A percentile compares a stretch with the other conserved stretches of the same genome.
Evolutionary conservation across 2,797 vertebrate genomes (phyloP).

Genomic region (Esox masquinongy): DNA sequence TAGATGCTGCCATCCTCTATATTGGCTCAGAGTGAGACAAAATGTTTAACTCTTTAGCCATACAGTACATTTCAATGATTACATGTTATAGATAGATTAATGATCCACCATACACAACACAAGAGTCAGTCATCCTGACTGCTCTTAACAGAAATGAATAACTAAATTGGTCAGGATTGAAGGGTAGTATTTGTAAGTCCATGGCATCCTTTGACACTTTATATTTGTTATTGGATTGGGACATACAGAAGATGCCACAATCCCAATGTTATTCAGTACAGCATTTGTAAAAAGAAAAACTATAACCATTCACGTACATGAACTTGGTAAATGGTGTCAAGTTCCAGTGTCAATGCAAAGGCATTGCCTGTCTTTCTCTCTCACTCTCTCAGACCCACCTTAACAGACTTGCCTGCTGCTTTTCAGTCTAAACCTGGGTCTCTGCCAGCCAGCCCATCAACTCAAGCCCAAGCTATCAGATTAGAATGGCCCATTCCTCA

Average conservation of each 20-base stretch:
- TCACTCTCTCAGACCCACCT: slow-evolving; percentile 10
- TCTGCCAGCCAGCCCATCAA: slow-evolving; percentile 18
- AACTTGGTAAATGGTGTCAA: neutral
- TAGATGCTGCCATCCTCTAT: slow-evolving; percentile 26
- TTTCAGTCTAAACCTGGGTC: slow-evolving; percentile 37
- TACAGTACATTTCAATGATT: neutral
- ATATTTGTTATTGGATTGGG: neutral
- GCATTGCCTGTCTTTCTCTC: neutral
- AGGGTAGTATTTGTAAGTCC: neutral
- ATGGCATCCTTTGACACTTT: neutral
- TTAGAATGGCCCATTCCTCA: neutral
- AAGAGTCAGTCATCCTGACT: neutral
- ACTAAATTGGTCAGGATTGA: neutral
- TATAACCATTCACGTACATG: neutral
- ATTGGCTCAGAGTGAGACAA: neutral
- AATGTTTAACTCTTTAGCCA: neutral
- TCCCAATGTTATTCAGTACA: neutral
- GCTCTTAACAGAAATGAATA: neutral
- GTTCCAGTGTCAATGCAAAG: neutral
- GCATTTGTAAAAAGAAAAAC: neutral
- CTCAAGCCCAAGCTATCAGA: slow-evolving; percentile 21
- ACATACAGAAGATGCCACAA: neutral
- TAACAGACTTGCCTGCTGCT: slow-evolving; percentile 15
- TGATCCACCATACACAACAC: neutral
- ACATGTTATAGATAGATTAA: slow-evolving; percentile 6